Evolutionary conservation across 2,888 invertebrate genomes (phyloP).

Genomic region (Cantharis rufa): DNA sequence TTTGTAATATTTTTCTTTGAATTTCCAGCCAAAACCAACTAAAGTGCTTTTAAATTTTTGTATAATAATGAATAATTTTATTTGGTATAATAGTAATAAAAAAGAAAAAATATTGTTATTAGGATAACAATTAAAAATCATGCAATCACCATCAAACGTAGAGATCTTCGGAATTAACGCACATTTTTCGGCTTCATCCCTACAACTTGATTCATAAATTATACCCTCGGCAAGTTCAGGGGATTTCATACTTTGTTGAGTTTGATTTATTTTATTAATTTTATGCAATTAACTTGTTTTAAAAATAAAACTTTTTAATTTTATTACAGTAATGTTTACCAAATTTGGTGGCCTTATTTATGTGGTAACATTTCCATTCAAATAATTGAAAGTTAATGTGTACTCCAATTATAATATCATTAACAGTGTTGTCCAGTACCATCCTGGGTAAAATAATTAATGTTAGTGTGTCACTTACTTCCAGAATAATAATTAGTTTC

Average conservation of each 20-base stretch:
- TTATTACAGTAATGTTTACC: not conserved
- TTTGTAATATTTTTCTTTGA: not conserved
- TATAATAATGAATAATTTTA: no score
- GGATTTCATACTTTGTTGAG: not conserved
- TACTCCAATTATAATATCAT: not conserved
- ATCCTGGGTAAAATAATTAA: no score
- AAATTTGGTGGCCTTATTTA: not conserved
- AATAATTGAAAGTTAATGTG: not conserved
- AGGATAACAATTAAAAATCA: no score
- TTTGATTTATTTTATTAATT: not conserved
- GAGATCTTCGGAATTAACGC: no score
- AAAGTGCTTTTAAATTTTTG: no score
- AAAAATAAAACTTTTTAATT: not conserved
- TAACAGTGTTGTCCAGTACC: no score
- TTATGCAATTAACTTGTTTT: not conserved
- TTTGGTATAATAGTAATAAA: no score
- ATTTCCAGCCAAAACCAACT: not conserved
- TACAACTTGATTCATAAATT: not conserved
- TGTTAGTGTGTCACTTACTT: no score
- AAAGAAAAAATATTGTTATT: no score
- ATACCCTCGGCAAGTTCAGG: not conserved
- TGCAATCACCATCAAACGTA: no score
- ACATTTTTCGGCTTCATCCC: not conserved
- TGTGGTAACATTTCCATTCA: not conserved
- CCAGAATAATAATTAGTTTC: no score